phyloP scores from a whole-genome alignment of 37 sponge, comb jelly and placozoan species.

The Halichondria panicea region DNA sequence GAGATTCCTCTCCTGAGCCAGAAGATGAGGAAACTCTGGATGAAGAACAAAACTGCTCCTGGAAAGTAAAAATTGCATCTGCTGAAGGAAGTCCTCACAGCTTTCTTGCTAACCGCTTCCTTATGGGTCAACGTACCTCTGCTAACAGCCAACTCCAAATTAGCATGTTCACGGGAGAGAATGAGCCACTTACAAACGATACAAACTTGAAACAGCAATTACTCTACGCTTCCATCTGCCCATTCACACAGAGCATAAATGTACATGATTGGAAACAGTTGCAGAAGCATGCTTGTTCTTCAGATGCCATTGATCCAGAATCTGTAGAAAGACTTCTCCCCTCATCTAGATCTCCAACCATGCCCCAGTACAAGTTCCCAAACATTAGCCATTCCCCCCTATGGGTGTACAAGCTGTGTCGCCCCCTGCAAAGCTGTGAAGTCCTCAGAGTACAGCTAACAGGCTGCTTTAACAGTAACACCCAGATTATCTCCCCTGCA shows the following conservation, averaged over 20 bases:
- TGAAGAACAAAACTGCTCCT: too few relatives aligned
- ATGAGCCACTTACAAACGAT: too few relatives aligned
- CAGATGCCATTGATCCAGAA: neutral
- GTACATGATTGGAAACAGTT: neutral
- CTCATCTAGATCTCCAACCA: neutral
- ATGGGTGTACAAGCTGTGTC: neutral
- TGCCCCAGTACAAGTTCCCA: neutral
- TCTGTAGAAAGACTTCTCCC: neutral
- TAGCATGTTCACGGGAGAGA: too few relatives aligned
- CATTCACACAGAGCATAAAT: neutral
- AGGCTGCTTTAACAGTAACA: neutral
- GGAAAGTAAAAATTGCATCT: conserved; percentile 17
- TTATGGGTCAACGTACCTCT: too few relatives aligned
- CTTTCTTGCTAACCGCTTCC: too few relatives aligned
- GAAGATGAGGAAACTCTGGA: too few relatives aligned
- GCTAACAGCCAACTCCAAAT: too few relatives aligned
- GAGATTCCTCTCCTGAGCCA: neutral
- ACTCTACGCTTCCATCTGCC: too few relatives aligned
- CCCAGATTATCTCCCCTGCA: neutral
- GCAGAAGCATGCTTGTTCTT: too few relatives aligned
- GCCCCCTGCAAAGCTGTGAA: neutral
- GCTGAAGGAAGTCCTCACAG: too few relatives aligned
- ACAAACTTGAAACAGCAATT: too few relatives aligned
- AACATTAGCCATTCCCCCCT: conserved; percentile 13
- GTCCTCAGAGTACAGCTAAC: neutral